phyloP scores from a whole-genome alignment of 2,797 vertebrate species.

The Hydrolagus colliei region DNA sequence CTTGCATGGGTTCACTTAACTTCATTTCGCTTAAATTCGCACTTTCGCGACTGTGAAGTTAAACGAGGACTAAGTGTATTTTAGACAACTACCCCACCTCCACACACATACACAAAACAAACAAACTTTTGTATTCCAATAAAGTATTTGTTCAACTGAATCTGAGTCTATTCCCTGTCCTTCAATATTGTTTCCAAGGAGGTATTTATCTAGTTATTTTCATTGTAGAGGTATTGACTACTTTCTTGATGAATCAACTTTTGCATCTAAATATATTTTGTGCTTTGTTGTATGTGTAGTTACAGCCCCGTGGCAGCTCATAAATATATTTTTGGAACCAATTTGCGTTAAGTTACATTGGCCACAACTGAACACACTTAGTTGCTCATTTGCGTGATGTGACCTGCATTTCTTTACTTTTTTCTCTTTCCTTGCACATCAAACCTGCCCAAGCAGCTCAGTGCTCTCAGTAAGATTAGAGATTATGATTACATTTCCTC shows the following conservation, averaged over 20 bases:
- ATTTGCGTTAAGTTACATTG: not conserved
- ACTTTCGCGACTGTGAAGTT: too few relatives aligned
- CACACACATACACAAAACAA: too few relatives aligned
- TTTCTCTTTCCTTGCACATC: not conserved
- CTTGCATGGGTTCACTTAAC: too few relatives aligned
- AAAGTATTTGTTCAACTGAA: too few relatives aligned
- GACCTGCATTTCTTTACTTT: not conserved
- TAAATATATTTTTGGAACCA: not conserved
- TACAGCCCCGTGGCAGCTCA: not conserved
- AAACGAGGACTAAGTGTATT: too few relatives aligned
- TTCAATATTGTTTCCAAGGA: too few relatives aligned
- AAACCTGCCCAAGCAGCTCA: not conserved
- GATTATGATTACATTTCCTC: not conserved
- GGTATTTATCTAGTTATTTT: too few relatives aligned
- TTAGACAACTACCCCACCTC: too few relatives aligned
- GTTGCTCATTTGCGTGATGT: not conserved
- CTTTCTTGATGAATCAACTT: not conserved
- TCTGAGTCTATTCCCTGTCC: too few relatives aligned
- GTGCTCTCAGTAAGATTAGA: not conserved
- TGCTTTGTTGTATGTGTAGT: not conserved
- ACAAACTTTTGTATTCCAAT: too few relatives aligned
- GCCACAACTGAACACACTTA: not conserved
- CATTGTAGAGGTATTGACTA: too few relatives aligned
- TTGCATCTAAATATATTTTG: not conserved
- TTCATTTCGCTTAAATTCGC: too few relatives aligned